These are phyloP conservation scores for Nothobranchius kuhntae DNA, from an alignment of 2,113 vertebrate genomes.

Conservation along the genomic window DNA sequence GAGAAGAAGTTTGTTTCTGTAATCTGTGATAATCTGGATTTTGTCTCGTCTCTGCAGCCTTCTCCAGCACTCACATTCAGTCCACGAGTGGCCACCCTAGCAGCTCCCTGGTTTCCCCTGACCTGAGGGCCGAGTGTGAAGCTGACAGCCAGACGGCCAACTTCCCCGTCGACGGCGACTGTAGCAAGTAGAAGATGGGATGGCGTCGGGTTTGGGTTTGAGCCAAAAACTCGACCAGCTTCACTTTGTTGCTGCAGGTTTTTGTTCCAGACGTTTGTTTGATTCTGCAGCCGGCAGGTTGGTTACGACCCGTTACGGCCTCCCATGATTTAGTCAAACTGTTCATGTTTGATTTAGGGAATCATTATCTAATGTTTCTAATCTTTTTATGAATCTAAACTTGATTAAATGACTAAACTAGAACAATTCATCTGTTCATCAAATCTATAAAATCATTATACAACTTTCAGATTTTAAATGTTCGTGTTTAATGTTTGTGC, in stretches of 20 bases:
- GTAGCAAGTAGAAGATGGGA: constrained; percentile 67
- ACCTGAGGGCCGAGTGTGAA: constrained; percentile 84
- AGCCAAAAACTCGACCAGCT: too few species aligned
- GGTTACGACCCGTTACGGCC: too few species aligned
- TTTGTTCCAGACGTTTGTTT: neutral
- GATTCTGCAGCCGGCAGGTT: too few species aligned
- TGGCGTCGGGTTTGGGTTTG: neutral
- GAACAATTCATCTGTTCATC: too few species aligned
- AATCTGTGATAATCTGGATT: neutral
- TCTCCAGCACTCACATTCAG: constrained; percentile 82
- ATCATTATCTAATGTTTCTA: too few species aligned
- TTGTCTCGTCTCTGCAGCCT: constrained; percentile 77
- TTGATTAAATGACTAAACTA: too few species aligned
- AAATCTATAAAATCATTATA: too few species aligned
- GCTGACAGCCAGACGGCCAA: constrained; percentile 66
- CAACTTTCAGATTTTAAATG: too few species aligned
- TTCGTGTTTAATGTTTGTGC: too few species aligned
- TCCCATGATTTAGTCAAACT: too few species aligned
- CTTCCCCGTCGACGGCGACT: constrained; percentile 79
- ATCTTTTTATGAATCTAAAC: too few species aligned
- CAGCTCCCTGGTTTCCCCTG: constrained; percentile 77
- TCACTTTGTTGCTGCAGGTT: neutral
- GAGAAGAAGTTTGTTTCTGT: neutral
- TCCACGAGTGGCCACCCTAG: constrained; percentile 82
- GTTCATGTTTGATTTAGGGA: too few species aligned